phyloP scores from a whole-genome alignment of 2,888 invertebrate genomes.

The Metacarcinus magister region DNA sequence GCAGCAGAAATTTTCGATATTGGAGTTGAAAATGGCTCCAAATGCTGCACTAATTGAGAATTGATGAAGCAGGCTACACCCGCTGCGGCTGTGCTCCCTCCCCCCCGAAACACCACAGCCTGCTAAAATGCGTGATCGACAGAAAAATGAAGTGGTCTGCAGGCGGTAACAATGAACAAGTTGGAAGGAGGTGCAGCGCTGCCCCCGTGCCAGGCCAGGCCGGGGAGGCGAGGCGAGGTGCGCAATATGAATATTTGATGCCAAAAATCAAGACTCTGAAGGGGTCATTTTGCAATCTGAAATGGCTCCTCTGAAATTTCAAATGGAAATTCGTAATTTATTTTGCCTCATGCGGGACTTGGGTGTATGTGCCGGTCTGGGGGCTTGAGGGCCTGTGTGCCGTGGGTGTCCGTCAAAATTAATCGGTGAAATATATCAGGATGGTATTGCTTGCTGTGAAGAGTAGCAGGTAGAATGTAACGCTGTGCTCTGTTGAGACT shows the following conservation, averaged over 20 bases:
- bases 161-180: conserved; percentile 61
- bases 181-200: conserved; percentile 36
- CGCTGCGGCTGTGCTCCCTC: neutral
- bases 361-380: conserved; percentile 54
- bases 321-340: conserved; percentile 73
- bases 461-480: neutral
- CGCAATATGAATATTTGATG: conserved; percentile 73
- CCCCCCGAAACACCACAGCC: conserved; percentile 27
- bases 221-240: conserved; percentile 47
- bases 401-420: conserved; percentile 65
- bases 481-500: neutral
- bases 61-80: conserved; percentile 10
- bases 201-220: conserved; percentile 22
- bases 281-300: conserved; percentile 73
- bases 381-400: neutral
- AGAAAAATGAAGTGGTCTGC: conserved; percentile 37
- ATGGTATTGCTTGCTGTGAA: neutral
- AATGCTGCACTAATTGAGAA: conserved; percentile 48
- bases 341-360: conserved; percentile 52
- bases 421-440: conserved; percentile 53
- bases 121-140: conserved; percentile 22
- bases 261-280: conserved; percentile 69
- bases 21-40: conserved; percentile 7
- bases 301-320: conserved; percentile 73
- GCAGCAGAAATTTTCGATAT: conserved; percentile 36